These are phyloP conservation scores for Sphaerodactylus townsendi DNA, from an alignment of 2,113 vertebrate species.

Conservation along the genomic window DNA sequence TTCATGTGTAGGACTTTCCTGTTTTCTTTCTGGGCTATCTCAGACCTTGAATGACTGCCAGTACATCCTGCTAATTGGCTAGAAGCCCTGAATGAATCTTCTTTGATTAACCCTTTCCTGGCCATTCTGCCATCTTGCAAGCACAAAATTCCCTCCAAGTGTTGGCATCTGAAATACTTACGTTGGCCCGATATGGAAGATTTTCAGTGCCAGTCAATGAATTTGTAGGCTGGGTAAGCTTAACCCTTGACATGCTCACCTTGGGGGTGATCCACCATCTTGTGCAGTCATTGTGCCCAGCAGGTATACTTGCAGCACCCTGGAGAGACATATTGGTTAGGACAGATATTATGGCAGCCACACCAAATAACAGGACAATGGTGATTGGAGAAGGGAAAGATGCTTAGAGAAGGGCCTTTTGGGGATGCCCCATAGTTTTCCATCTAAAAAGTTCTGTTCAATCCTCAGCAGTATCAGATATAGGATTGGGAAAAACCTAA, in stretches of 20 bases:
- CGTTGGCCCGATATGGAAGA: too few relatives aligned
- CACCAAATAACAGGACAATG: too few relatives aligned
- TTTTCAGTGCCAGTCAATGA: neutral
- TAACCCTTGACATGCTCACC: neutral
- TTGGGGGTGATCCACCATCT: too few relatives aligned
- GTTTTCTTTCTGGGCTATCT: too few relatives aligned
- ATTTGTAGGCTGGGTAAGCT: neutral
- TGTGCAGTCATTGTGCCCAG: too few relatives aligned
- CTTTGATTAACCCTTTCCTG: neutral
- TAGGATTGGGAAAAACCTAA: neutral
- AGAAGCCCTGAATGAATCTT: neutral
- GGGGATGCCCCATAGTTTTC: neutral
- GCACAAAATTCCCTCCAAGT: too few relatives aligned
- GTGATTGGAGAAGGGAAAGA: too few relatives aligned
- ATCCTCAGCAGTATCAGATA: neutral
- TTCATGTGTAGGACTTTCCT: neutral
- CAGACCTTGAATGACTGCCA: neutral
- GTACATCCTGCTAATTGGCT: neutral
- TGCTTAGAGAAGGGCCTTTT: too few relatives aligned
- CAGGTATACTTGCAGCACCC: too few relatives aligned
- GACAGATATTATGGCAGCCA: too few relatives aligned
- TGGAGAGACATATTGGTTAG: too few relatives aligned
- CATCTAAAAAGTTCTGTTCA: neutral
- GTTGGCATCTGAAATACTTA: too few relatives aligned
- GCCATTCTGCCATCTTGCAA: neutral